Conservation (phyloP, 2,113 vertebrate species). For the Mastomys coucha region DNA sequence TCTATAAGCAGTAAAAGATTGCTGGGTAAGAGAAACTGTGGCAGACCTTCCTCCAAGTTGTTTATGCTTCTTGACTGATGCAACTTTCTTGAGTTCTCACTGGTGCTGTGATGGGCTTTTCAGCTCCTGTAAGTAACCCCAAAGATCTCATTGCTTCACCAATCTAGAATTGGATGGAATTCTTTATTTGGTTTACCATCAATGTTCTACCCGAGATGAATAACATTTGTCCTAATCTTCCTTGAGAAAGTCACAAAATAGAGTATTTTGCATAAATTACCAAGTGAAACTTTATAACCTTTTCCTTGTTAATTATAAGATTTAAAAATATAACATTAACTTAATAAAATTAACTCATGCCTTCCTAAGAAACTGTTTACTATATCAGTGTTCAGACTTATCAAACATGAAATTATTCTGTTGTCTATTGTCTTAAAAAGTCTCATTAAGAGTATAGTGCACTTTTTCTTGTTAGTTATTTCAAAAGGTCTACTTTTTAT, state of each 20-base stretch:
- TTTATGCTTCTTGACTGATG: background rate
- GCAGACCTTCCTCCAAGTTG: background rate
- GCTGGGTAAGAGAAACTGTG: background rate
- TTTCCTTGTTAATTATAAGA: background rate
- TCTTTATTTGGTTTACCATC: background rate
- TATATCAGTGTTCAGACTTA: background rate
- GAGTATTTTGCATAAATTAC: background rate
- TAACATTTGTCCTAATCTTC: background rate
- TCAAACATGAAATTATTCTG: background rate
- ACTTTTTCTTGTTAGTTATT: background rate
- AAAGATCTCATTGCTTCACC: background rate
- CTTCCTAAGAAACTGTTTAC: background rate
- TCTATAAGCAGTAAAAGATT: background rate
- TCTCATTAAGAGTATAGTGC: background rate
- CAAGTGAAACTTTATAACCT: background rate
- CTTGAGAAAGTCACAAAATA: background rate
- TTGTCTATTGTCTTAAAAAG: background rate
- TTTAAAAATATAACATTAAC: background rate
- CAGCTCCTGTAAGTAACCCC: background rate
- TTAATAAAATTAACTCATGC: background rate
- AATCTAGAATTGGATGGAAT: background rate
- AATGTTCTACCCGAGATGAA: background rate
- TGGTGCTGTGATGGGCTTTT: no score
- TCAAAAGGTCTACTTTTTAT: background rate
- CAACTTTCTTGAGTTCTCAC: background rate